phyloP scores from a whole-genome alignment of 2,113 vertebrate genomes.

The Probosciger aterrimus region DNA sequence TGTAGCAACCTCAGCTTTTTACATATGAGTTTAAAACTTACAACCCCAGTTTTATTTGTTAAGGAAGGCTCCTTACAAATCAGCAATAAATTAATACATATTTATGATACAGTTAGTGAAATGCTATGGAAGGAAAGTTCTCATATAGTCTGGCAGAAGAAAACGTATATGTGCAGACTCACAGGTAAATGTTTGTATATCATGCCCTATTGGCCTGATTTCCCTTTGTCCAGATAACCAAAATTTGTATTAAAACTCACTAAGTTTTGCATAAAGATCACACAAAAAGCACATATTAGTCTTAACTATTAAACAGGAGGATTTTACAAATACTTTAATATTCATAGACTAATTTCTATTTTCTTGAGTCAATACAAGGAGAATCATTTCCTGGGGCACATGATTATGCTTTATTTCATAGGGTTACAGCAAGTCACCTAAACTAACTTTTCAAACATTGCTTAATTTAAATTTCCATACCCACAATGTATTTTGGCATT shows the following conservation, averaged over 20 bases:
- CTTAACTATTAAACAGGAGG: neutral
- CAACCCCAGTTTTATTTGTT: neutral
- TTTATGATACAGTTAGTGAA: neutral
- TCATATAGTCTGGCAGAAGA: neutral
- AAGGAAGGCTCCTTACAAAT: neutral
- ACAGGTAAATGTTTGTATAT: neutral
- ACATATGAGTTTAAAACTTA: neutral
- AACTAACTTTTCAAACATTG: neutral
- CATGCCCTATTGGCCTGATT: neutral
- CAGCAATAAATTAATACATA: neutral
- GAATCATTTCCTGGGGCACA: neutral
- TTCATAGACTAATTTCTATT: neutral
- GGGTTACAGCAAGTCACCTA: neutral
- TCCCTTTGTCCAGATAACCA: neutral
- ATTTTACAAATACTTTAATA: neutral
- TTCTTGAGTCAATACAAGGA: neutral
- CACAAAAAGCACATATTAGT: neutral
- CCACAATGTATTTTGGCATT: neutral
- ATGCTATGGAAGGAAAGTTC: neutral
- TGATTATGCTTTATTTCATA: neutral
- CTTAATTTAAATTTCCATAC: neutral
- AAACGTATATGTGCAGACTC: neutral
- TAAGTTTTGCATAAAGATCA: neutral
- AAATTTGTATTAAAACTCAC: neutral
- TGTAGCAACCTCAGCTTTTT: neutral